A percentile compares a stretch with the other conserved stretches of the same genome.
These are phyloP conservation scores for Limnephilus auricula DNA, from an alignment of 2,888 invertebrate genomes.

Conservation along the genomic window DNA sequence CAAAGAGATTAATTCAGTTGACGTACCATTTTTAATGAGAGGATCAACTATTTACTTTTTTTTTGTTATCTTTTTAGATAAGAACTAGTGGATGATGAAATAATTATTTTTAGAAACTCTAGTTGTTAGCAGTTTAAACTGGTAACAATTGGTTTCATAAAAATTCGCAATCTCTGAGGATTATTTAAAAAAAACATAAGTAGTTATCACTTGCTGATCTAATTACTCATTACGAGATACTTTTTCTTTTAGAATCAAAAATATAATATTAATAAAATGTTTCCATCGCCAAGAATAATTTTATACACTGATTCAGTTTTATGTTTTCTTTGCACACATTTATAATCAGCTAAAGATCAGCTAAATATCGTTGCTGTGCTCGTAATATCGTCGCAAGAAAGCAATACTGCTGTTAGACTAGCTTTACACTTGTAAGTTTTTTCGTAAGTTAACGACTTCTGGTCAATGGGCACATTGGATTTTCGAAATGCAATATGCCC, in stretches of 20 bases:
- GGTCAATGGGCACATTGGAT: too few relatives aligned
- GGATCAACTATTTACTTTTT: background rate
- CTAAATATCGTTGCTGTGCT: too few relatives aligned
- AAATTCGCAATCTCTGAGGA: background rate
- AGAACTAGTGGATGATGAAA: background rate
- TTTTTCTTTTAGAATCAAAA: background rate
- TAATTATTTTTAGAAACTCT: background rate
- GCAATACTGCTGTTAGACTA: too few relatives aligned
- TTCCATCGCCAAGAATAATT: background rate
- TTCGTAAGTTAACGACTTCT: too few relatives aligned
- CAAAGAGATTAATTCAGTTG: background rate
- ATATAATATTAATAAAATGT: background rate
- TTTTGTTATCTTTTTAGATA: background rate
- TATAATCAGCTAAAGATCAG: background rate
- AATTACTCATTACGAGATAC: background rate
- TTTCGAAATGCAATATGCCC: too few relatives aligned
- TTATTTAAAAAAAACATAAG: background rate
- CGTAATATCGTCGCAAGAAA: too few relatives aligned
- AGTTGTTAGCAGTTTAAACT: background rate
- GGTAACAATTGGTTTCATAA: background rate
- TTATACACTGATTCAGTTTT: too few relatives aligned
- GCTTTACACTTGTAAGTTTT: too few relatives aligned
- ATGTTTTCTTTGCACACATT: background rate
- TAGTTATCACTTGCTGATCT: background rate
- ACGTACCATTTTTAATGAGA: background rate